phyloP scores from a whole-genome alignment of 92 coral and sea anemone species.

The Siderastrea siderea region DNA sequence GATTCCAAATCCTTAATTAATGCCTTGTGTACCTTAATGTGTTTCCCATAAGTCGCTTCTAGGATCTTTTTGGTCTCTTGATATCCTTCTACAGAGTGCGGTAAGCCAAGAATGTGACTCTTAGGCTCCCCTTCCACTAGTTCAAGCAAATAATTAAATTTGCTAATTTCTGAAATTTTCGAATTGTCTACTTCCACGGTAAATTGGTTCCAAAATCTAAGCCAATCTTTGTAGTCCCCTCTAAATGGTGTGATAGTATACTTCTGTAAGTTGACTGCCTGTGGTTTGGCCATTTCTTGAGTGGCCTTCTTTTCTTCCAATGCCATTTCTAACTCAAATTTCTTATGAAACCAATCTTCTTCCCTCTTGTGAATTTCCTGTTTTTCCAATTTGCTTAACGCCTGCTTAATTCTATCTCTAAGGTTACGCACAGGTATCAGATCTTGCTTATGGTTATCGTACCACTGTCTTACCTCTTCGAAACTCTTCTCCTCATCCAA shows the following conservation, averaged over 20 bases:
- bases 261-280: slow-evolving; percentile 16
- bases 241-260: slow-evolving; percentile 65
- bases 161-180: slow-evolving; percentile 50
- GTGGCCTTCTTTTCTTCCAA: slow-evolving; percentile 1
- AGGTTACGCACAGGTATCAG: slow-evolving; percentile 31
- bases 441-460: slow-evolving; percentile 20
- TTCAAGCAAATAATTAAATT: slow-evolving; percentile 64
- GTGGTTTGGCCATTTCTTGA: slow-evolving; percentile 6
- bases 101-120: slow-evolving; percentile 59
- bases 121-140: slow-evolving; percentile 34
- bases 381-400: slow-evolving; percentile 23
- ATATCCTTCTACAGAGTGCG: slow-evolving; percentile 62
- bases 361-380: slow-evolving; percentile 20
- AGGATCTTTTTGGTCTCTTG: slow-evolving; percentile 49
- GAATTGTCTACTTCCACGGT: slow-evolving; percentile 59
- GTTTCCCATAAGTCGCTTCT: slow-evolving; percentile 55
- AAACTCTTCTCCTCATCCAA: slow-evolving; percentile 21
- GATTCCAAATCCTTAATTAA: slow-evolving; percentile 62
- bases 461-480: slow-evolving; percentile 34
- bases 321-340: slow-evolving; percentile 43
- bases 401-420: slow-evolving; percentile 35
- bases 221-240: slow-evolving; percentile 70
- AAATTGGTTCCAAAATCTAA: slow-evolving; percentile 79
- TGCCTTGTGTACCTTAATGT: slow-evolving; percentile 74
- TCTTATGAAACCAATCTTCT: slow-evolving; percentile 43